Percentiles rank a stretch among this genome's conserved stretches.
These are phyloP conservation scores for Trypoxylus dichotomus DNA, from an alignment of 1,140 invertebrate species.

Conservation along the genomic window DNA sequence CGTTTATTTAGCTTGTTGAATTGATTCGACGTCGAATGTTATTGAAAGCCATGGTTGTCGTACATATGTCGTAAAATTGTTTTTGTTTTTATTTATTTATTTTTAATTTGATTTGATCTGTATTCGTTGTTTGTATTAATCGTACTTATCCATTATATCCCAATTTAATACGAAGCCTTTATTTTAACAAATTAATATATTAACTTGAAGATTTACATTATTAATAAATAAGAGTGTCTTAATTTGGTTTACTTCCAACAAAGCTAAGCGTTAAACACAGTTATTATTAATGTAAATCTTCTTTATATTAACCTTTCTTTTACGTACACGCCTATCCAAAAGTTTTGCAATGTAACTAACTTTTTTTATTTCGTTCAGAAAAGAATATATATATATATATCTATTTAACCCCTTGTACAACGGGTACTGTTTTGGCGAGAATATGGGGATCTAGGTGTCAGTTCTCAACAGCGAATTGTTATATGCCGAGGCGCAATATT, in stretches of 20 bases:
- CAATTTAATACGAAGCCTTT: neutral
- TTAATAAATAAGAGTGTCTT: neutral
- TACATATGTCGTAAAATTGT: neutral
- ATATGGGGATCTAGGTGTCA: neutral
- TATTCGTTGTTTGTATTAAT: neutral
- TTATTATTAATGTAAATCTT: neutral
- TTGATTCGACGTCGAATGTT: neutral
- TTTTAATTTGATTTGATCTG: neutral
- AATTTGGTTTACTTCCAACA: no score
- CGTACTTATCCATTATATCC: neutral
- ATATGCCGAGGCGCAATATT: neutral
- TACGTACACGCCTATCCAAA: neutral
- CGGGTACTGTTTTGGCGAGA: no score
- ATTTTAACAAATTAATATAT: no score
- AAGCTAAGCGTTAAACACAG: no score
- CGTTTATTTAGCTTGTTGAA: neutral
- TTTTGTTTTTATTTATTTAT: no score
- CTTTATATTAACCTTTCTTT: neutral
- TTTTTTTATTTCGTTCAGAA: neutral
- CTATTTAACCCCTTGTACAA: neutral
- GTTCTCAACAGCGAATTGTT: neutral
- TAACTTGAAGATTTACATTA: neutral
- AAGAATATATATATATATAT: neutral
- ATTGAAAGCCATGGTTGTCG: neutral
- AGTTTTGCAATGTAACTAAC: neutral